phyloP scores from a whole-genome alignment of 2,888 invertebrate genomes.

The Sympetrum striolatum region DNA sequence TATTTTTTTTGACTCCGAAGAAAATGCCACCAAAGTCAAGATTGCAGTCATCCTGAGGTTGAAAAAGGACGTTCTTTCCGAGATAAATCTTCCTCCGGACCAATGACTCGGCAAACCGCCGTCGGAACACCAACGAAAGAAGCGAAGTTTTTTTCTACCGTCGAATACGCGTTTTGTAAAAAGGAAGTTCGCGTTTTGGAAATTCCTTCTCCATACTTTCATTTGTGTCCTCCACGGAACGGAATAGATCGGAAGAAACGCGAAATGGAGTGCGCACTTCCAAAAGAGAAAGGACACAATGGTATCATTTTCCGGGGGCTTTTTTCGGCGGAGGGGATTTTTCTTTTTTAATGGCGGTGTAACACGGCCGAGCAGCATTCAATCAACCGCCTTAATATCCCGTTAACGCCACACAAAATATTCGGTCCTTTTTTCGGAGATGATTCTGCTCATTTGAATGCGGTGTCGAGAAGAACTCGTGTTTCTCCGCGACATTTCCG shows the following conservation, averaged over 20 bases:
- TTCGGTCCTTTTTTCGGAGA: neutral
- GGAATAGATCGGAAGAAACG: neutral
- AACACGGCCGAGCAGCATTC: neutral
- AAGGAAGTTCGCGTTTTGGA: neutral
- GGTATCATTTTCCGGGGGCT: neutral
- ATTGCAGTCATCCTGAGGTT: too few species aligned
- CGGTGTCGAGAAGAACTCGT: neutral
- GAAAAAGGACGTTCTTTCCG: neutral
- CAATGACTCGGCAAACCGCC: neutral
- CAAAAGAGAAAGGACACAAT: neutral
- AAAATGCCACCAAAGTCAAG: too few species aligned
- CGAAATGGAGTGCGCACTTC: neutral
- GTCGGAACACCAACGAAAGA: neutral
- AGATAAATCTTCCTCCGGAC: neutral
- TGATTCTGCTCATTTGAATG: constrained; percentile 30
- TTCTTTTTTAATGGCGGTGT: neutral
- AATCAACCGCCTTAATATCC: constrained; percentile 15
- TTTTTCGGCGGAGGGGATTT: neutral
- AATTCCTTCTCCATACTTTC: neutral
- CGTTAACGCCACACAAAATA: constrained; percentile 11
- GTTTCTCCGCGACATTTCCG: too few species aligned
- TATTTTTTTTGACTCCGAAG: too few species aligned
- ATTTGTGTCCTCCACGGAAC: neutral
- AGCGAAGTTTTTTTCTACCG: neutral
- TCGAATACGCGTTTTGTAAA: neutral